Base-by-base conservation (phyloP, 2,797 vertebrate species). In the Epinephelus malabaricus region DNA sequence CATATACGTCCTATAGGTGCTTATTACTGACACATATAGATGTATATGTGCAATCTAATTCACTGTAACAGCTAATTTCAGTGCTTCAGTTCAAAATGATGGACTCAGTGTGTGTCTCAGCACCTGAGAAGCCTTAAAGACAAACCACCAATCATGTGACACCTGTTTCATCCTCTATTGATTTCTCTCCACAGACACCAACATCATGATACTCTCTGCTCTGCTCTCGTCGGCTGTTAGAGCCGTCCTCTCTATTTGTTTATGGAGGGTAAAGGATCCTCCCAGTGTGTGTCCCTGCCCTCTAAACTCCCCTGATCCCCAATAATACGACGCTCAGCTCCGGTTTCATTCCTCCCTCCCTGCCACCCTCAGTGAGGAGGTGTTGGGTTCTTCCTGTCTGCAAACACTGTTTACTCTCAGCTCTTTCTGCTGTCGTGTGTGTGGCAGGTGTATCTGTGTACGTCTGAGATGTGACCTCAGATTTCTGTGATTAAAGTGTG, bases 271-370 rank as follows among this genome's bases (percentile, higher is more conserved):
- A 74, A 69, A 61, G 30, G 69, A 81, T 82, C 65, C 72, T 65
- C 38, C 53, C 63, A 4, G 34, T 1, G 34, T 34, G 34, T 34
- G 34, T 34, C 34, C 34, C 34, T 34, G 34, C 34, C 75, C 73
- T 85, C 77, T 73, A 19, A 19, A 49, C 83, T 60, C 30, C 46
- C 21, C 50, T 81, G 78, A 87, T 79, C 79, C 71, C 19, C 65
- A 67, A 72, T 77, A 79, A 85, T 69, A 77, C 54, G 0, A 21
- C 60, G 65, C 77, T 12, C 64, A 2, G 85, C 81, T 90, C 88
- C 34, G 17, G 19, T 90, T 86, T 88, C 86, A 84, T 18, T 67
- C 78, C 17, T 43, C 25, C 61, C 54, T 38, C 61, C 7, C 63
- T 43, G 70, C 69, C 63, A 43, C 80, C 68, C 75, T 17, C 63